phyloP scores from a whole-genome alignment of 1,140 invertebrate genomes.

The Drosophila ironensis region DNA sequence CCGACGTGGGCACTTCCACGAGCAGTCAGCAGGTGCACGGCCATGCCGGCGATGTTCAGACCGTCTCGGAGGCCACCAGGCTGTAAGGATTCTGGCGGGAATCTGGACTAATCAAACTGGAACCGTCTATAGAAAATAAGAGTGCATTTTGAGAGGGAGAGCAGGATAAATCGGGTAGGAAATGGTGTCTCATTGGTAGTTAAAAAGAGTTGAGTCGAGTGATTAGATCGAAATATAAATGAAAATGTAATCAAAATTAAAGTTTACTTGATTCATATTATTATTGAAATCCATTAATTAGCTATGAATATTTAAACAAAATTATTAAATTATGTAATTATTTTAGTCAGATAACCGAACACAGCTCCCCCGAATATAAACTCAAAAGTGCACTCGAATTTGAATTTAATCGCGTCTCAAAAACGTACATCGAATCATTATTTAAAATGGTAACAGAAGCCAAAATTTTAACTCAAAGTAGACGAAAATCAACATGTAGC shows the following conservation, averaged over 20 bases:
- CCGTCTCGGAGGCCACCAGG: slow-evolving; percentile 75
- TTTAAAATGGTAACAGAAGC: slow-evolving; percentile 36
- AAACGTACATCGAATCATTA: slow-evolving; percentile 30
- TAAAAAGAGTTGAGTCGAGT: too few species aligned
- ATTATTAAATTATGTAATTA: too few species aligned
- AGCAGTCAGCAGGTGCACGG: slow-evolving; percentile 36
- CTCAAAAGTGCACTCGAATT: slow-evolving; percentile 3
- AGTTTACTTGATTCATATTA: too few species aligned
- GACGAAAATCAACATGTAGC: slow-evolving; percentile 12
- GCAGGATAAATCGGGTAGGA: not conserved
- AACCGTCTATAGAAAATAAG: slow-evolving; percentile 6
- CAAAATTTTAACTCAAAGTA: slow-evolving; percentile 38
- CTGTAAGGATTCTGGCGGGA: slow-evolving; percentile 40
- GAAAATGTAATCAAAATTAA: too few species aligned
- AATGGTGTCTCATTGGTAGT: too few species aligned
- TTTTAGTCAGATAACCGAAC: not conserved
- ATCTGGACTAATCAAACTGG: not conserved
- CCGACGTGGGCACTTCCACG: slow-evolving; percentile 70
- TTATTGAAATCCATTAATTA: too few species aligned
- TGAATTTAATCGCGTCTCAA: slow-evolving; percentile 5
- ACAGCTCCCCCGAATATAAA: not conserved
- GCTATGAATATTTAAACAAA: too few species aligned
- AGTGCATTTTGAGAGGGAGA: not conserved
- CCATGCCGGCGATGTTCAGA: slow-evolving; percentile 55
- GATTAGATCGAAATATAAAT: too few species aligned